A percentile compares a stretch with the other conserved stretches of the same genome.
Conservation (phyloP, 2,113 vertebrate species). For the Procavia capensis region DNA sequence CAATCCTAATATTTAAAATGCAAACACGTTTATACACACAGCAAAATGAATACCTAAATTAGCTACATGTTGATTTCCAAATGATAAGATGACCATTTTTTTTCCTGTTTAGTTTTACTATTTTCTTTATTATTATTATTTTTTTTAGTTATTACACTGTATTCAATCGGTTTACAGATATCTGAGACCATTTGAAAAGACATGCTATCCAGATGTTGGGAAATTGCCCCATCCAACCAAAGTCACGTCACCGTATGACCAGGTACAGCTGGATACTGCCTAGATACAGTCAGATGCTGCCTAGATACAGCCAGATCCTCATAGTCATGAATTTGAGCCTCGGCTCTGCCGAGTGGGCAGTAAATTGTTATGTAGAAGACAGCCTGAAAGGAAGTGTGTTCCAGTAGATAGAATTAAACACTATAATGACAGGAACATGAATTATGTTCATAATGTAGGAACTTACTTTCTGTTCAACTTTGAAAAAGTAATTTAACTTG, state of each 20-base stretch:
- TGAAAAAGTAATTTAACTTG: slow-evolving; percentile 83
- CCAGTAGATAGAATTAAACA: slow-evolving; percentile 75
- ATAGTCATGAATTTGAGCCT: background rate
- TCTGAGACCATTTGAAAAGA: background rate
- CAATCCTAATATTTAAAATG: background rate
- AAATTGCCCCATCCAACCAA: background rate
- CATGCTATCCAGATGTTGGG: background rate
- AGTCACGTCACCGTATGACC: background rate
- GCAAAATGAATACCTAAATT: background rate
- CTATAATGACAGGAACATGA: slow-evolving; percentile 76
- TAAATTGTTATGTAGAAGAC: slow-evolving; percentile 74
- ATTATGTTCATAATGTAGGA: slow-evolving; percentile 73
- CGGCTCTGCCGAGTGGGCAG: slow-evolving; percentile 48
- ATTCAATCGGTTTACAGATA: background rate
- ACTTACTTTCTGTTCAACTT: slow-evolving; percentile 82
- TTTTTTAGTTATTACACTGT: background rate
- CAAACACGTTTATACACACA: background rate
- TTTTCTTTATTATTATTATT: background rate
- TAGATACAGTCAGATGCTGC: background rate
- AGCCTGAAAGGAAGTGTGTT: slow-evolving; percentile 71
- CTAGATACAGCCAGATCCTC: background rate
- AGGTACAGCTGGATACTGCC: background rate
- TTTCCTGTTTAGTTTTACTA: background rate
- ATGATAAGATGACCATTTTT: background rate
- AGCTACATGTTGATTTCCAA: background rate